phyloP scores from a whole-genome alignment of 2,113 vertebrate species.

The Scopus umbretta region DNA sequence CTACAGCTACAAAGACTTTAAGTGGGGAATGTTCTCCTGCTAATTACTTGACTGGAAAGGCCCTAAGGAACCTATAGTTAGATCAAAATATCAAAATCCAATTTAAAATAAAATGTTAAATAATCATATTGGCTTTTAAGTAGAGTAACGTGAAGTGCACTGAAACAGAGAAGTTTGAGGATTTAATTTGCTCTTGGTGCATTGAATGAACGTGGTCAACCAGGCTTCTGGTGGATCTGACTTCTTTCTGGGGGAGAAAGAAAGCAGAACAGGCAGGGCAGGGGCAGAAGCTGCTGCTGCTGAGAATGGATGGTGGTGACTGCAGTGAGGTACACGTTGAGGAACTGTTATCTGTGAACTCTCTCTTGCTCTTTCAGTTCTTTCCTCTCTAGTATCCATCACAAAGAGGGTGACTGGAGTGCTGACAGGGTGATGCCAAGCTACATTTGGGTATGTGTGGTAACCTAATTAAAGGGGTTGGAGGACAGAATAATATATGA shows the following conservation, averaged over 20 bases:
- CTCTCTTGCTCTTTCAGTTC: background rate
- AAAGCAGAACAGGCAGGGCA: background rate
- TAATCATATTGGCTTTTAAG: background rate
- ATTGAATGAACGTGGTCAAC: background rate
- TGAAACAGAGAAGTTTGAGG: background rate
- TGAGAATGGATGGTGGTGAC: background rate
- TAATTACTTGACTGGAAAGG: slow-evolving; percentile 9
- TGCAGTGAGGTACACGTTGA: background rate
- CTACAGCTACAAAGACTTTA: slow-evolving; percentile 27
- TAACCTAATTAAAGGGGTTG: background rate
- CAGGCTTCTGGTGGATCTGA: background rate
- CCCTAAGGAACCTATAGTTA: background rate
- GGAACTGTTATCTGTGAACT: background rate
- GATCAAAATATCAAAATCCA: slow-evolving; percentile 37
- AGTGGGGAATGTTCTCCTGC: background rate
- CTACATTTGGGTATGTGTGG: background rate
- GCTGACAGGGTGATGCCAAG: background rate
- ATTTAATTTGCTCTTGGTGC: background rate
- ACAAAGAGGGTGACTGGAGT: background rate
- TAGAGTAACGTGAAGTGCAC: background rate
- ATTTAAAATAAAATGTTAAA: slow-evolving; percentile 34
- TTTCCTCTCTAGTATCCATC: background rate
- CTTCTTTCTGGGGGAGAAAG: background rate
- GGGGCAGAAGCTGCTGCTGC: background rate
- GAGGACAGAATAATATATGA: background rate